A percentile compares a stretch with the other conserved stretches of the same genome.
These are phyloP conservation scores for Drosophila tripunctata DNA, from an alignment of 2,888 invertebrate genomes.

Conservation along the genomic window DNA sequence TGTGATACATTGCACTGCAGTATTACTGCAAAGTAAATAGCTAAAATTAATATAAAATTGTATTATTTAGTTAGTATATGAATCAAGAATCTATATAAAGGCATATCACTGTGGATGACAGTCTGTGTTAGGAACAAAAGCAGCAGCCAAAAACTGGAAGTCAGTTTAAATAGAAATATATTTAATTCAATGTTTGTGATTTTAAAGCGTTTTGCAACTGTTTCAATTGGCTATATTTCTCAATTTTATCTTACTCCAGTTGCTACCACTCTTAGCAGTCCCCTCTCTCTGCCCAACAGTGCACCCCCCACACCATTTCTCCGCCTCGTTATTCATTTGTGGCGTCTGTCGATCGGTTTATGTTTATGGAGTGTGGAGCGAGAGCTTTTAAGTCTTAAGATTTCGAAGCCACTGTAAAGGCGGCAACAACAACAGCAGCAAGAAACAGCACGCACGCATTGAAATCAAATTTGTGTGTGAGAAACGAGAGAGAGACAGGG, in stretches of 20 bases:
- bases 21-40: no score
- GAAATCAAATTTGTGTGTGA: conserved; percentile 53
- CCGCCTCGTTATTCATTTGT: conserved; percentile 44
- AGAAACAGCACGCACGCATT: conserved; percentile 52
- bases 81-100: no score
- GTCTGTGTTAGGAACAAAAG: no score
- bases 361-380: conserved; percentile 40
- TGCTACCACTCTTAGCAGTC: no score
- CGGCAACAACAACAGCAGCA: conserved; percentile 40
- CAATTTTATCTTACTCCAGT: neutral
- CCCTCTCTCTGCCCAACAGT: neutral
- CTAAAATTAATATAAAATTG: no score
- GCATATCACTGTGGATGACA: no score
- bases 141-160: no score
- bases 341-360: conserved; percentile 53
- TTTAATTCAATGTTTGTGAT: neutral
- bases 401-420: conserved; percentile 56
- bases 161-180: neutral
- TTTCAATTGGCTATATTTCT: conserved; percentile 1
- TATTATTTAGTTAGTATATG: no score
- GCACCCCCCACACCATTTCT: neutral
- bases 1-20: no score
- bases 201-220: neutral
- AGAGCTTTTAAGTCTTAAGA: conserved; percentile 67
- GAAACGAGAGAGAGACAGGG: no score